Percentiles rank a stretch among this genome's conserved stretches.
Conservation (phyloP, 2,113 vertebrate genomes). For the Ptilonorhynchus violaceus region DNA sequence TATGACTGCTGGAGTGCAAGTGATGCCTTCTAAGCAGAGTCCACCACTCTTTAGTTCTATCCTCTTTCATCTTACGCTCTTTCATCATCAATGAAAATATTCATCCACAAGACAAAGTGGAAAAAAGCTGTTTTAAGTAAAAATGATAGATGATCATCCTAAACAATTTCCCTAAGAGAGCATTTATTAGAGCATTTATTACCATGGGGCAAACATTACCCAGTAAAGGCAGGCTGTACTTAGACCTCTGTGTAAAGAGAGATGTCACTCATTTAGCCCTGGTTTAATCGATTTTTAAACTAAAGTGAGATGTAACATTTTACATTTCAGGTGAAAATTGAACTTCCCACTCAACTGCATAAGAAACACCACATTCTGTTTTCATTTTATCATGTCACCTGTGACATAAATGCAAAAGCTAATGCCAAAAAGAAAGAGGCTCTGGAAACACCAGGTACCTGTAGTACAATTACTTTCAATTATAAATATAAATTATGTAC, state of each 20-base stretch:
- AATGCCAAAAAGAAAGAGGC: slow-evolving; percentile 95
- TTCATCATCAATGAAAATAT: neutral
- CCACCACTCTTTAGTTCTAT: neutral
- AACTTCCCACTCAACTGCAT: slow-evolving; percentile 94
- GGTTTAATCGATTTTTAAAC: slow-evolving; percentile 5
- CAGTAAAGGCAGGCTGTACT: neutral
- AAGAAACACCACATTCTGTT: slow-evolving; percentile 97
- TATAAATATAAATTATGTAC: neutral
- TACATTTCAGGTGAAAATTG: slow-evolving; percentile 91
- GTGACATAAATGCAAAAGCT: slow-evolving; percentile 97
- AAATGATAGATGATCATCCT: neutral
- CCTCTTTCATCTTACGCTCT: neutral
- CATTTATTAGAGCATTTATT: neutral
- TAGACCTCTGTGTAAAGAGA: neutral
- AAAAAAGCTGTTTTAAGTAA: neutral
- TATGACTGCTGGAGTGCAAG: neutral
- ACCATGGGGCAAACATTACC: neutral
- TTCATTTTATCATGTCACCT: slow-evolving; percentile 97
- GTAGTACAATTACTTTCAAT: slow-evolving; percentile 38
- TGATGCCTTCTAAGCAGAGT: neutral
- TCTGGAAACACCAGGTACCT: slow-evolving; percentile 91
- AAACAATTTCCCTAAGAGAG: neutral
- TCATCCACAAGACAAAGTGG: neutral
- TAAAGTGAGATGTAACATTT: slow-evolving; percentile 61
- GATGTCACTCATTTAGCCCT: neutral